These are phyloP conservation scores for Myxocyprinus asiaticus DNA, from an alignment of 2,113 vertebrate species.

Conservation along the genomic window DNA sequence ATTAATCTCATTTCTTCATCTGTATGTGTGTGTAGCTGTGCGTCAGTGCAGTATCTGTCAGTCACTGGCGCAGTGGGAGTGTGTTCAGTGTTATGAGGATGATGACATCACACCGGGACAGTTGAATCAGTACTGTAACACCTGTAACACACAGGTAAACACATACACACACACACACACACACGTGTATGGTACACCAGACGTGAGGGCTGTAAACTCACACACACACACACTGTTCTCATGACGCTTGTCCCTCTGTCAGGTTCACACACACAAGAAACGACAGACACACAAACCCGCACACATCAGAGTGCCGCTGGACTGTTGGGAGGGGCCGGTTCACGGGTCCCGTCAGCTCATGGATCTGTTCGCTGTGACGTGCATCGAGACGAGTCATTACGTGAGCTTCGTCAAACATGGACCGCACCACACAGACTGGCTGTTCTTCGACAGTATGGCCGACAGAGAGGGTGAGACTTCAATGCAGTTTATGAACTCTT, in stretches of 20 bases:
- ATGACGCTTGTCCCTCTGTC: background rate
- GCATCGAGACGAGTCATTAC: conserved; percentile 85
- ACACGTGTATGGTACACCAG: background rate
- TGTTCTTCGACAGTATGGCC: conserved; percentile 87
- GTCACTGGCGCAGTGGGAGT: conserved; percentile 77
- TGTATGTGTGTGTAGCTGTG: conserved; percentile 63
- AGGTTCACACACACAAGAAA: conserved; percentile 81
- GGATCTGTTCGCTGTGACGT: conserved; percentile 80
- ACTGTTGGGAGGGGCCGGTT: conserved; percentile 56
- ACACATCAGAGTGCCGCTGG: conserved; percentile 59
- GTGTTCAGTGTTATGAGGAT: conserved; percentile 78
- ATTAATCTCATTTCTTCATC: too few species aligned
- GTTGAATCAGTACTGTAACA: conserved; percentile 80
- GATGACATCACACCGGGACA: conserved; percentile 73
- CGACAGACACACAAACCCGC: conserved; percentile 67
- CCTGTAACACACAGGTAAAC: conserved; percentile 79
- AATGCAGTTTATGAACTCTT: too few species aligned
- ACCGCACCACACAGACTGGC: conserved; percentile 71
- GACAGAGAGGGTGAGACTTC: conserved; percentile 78
- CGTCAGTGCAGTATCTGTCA: conserved; percentile 82
- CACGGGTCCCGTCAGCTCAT: conserved; percentile 69
- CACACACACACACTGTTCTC: too few species aligned
- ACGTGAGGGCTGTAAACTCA: too few species aligned
- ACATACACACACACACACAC: background rate
- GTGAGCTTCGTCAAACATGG: conserved; percentile 81